A percentile compares a stretch with the other conserved stretches of the same genome.
Evolutionary conservation across 2,113 vertebrate species (phyloP).

Genomic region (Paradoxurus hermaphroditus): DNA sequence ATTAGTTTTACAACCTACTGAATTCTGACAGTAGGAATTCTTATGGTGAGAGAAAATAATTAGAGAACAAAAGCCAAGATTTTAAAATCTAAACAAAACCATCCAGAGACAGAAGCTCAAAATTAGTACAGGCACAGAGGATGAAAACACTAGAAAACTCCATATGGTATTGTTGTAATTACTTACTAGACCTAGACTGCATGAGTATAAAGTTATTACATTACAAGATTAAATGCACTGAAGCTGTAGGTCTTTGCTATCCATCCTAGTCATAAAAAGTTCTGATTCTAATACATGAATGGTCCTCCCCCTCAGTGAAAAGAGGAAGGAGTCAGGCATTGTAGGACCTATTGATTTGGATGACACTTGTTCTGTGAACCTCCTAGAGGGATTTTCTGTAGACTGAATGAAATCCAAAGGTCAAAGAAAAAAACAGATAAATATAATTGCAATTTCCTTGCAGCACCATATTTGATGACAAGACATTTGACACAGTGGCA

Average conservation of each 20-base stretch:
- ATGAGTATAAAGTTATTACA: not conserved
- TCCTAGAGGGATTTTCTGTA: conserved; percentile 33
- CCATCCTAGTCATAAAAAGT: not conserved
- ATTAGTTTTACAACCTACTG: not conserved
- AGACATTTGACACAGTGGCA: conserved; percentile 69
- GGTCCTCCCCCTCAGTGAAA: not conserved
- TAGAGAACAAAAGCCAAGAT: conserved; percentile 14
- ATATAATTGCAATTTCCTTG: conserved; percentile 71
- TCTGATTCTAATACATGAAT: not conserved
- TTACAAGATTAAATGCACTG: not conserved
- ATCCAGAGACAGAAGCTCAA: not conserved
- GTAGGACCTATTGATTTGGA: conserved; percentile 27
- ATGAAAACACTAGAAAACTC: not conserved
- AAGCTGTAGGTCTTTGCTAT: not conserved
- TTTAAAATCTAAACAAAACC: not conserved
- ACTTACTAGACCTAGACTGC: not conserved
- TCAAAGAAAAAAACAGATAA: conserved; percentile 40
- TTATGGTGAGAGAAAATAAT: not conserved
- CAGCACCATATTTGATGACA: conserved; percentile 45
- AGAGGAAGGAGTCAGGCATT: not conserved
- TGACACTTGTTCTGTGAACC: conserved; percentile 40
- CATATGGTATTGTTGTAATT: not conserved
- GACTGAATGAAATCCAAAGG: conserved; percentile 61
- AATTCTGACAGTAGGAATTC: not conserved
- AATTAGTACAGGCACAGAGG: not conserved